Percentiles rank a stretch among this genome's conserved stretches.
phyloP scores from a whole-genome alignment of 2,888 invertebrate genomes.

The Fabriciana adippe region DNA sequence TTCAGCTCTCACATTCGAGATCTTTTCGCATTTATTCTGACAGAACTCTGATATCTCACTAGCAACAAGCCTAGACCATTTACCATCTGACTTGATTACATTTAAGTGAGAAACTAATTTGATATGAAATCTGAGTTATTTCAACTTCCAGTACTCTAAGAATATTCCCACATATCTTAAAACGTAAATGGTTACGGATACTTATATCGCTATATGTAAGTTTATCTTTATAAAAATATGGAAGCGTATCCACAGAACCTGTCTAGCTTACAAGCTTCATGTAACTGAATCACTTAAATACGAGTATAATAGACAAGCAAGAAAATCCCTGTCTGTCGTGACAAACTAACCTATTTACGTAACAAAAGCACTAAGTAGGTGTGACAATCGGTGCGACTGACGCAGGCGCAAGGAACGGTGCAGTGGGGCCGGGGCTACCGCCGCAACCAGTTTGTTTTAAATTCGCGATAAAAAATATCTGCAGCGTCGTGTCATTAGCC shows the following conservation, averaged over 20 bases:
- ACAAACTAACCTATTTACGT: slow-evolving; percentile 41
- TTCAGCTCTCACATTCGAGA: slow-evolving; percentile 34
- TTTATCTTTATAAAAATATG: neutral
- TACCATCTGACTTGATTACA: slow-evolving; percentile 1
- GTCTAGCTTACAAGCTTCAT: neutral
- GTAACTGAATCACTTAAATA: slow-evolving; percentile 10
- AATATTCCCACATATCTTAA: too few species aligned
- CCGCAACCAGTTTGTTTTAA: slow-evolving; percentile 75
- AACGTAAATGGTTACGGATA: too few species aligned
- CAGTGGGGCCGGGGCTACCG: slow-evolving; percentile 43
- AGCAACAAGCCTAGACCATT: neutral
- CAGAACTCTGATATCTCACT: slow-evolving; percentile 33
- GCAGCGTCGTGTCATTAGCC: slow-evolving; percentile 79
- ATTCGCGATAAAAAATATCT: slow-evolving; percentile 78
- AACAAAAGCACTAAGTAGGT: slow-evolving; percentile 50
- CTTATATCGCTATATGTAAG: too few species aligned
- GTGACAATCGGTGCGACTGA: slow-evolving; percentile 49
- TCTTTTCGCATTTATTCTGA: slow-evolving; percentile 34
- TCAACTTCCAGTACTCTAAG: too few species aligned
- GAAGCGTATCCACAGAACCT: neutral
- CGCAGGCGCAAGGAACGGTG: slow-evolving; percentile 35
- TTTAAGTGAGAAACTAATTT: neutral
- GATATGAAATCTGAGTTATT: too few species aligned
- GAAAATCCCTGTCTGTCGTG: slow-evolving; percentile 29
- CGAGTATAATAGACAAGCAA: slow-evolving; percentile 35